A percentile compares a stretch with the other conserved stretches of the same genome.
Evolutionary conservation across 2,888 invertebrate genomes (phyloP).

Genomic region (Scaptomyza polygonia): DNA sequence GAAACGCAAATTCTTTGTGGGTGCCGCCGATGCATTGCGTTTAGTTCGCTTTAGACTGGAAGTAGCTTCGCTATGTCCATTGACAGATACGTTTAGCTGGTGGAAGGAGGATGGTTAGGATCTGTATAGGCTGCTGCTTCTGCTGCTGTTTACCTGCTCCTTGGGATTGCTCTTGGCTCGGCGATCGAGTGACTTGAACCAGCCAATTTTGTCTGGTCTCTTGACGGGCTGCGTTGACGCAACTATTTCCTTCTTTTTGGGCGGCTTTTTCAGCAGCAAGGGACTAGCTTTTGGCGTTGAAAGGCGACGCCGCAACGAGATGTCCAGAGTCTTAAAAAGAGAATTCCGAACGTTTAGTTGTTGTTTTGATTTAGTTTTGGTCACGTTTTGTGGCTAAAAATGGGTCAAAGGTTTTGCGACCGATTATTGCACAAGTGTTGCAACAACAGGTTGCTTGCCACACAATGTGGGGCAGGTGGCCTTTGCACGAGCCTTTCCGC

Average conservation of each 20-base stretch:
- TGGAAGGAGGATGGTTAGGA: not conserved
- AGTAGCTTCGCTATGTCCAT: slow-evolving; percentile 70
- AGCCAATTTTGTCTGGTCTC: slow-evolving; percentile 86
- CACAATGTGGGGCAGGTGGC: slow-evolving; percentile 72
- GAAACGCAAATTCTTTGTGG: slow-evolving; percentile 90
- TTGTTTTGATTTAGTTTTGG: slow-evolving; percentile 34
- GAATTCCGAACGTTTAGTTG: slow-evolving; percentile 3
- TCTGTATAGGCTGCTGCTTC: no score
- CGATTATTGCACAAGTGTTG: slow-evolving; percentile 43
- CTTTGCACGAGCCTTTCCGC: slow-evolving; percentile 61
- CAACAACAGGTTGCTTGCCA: slow-evolving; percentile 61
- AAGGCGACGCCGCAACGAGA: slow-evolving; percentile 89
- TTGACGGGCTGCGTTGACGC: slow-evolving; percentile 84
- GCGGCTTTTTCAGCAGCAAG: slow-evolving; percentile 85
- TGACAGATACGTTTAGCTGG: slow-evolving; percentile 73
- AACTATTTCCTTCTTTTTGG: slow-evolving; percentile 75
- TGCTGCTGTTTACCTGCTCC: slow-evolving; percentile 71
- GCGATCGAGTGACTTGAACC: slow-evolving; percentile 92
- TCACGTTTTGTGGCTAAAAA: slow-evolving; percentile 22
- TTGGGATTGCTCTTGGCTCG: slow-evolving; percentile 88
- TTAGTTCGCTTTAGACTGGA: slow-evolving; percentile 80
- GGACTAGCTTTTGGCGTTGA: slow-evolving; percentile 91
- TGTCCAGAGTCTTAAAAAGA: slow-evolving; percentile 85
- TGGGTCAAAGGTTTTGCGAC: slow-evolving; percentile 60
- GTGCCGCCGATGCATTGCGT: slow-evolving; percentile 67